Base-by-base conservation (phyloP, 2,113 vertebrate genomes). In the Tachuris rubrigastra region DNA sequence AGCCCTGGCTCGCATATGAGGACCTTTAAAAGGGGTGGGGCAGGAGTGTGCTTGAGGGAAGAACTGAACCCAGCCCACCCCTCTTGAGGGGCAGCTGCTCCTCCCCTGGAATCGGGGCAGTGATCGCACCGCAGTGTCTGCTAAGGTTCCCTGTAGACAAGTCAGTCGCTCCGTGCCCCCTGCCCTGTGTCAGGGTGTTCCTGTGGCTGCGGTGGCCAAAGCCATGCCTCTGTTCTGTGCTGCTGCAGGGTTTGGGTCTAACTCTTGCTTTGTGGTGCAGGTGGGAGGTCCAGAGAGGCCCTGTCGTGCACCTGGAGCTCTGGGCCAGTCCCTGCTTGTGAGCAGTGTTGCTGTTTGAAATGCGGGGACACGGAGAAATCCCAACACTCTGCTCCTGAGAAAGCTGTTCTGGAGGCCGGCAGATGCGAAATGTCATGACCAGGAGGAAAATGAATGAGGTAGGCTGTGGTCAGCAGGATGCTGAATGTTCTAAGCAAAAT, bases 71-170 rank as follows among this genome's bases (percentile, higher is more conserved):
- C 8, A 60, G 31, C 30, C 2, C 10, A 21, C 4, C 6, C 8
- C 10, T 75, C 4, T 2, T 21, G 39, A 58, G 20, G 19, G 5
- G 6, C 28, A 63, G 17, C 42, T 62, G 31, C 13, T 62, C 3
- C 23, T 39, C 19, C 5, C 1, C 5, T 55, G 66, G 35, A 55
- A 88, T 39, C 4, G 4, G 0, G 2, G 22, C 25, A 24, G 8
- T 14, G 8, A 33, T n/a, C 8, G 5, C 22, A 2, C 31, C 1
- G 0, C 50, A 12, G 2, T 42, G 7, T 5, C 27, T 65, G 33
- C n/a, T 53, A 47, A 56, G 22, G 53, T 31, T 86, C 23, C 23
- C 13, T 46, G 20, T 28, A 67, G 82, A 25, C 15, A 71, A 58
- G 20, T 2, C 59, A n/a, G 10, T 5, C 60, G 12, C n/a, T 41